Conservation (phyloP, 1,140 invertebrate species). For the Drusus annulatus region DNA sequence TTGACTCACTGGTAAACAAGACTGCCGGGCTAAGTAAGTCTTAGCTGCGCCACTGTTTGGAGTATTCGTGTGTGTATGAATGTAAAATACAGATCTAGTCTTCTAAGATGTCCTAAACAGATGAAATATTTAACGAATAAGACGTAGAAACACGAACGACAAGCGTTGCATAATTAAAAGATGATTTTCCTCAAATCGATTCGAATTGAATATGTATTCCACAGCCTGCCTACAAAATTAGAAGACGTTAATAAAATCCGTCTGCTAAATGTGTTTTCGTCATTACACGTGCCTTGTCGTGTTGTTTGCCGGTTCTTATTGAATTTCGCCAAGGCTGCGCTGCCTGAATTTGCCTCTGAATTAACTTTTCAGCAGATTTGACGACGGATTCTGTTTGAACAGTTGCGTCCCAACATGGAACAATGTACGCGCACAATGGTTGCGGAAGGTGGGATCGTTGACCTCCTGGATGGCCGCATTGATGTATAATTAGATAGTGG, state of each 20-base stretch:
- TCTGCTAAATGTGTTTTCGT: conserved; percentile 7
- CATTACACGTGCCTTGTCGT: conserved; percentile 12
- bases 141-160: no score
- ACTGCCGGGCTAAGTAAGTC: no score
- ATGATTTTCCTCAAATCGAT: no score
- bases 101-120: no score
- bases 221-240: no score
- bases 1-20: no score
- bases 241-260: not conserved
- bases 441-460: not conserved
- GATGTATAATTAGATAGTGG: not conserved
- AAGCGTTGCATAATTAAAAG: no score
- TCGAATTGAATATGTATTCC: no score
- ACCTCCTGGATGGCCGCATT: not conserved
- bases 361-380: conserved; percentile 21
- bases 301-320: conserved; percentile 2
- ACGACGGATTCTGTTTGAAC: conserved; percentile 20
- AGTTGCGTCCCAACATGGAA: conserved; percentile 10
- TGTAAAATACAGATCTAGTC: no score
- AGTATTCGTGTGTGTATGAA: no score
- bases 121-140: no score
- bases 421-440: conserved; percentile 8
- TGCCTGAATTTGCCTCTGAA: not conserved
- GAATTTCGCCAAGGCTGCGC: conserved; percentile 14
- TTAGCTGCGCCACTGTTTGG: no score